A percentile compares a stretch with the other conserved stretches of the same genome.
Evolutionary conservation across 1,140 invertebrate species (phyloP).

Genomic region (Chymomyza costata): DNA sequence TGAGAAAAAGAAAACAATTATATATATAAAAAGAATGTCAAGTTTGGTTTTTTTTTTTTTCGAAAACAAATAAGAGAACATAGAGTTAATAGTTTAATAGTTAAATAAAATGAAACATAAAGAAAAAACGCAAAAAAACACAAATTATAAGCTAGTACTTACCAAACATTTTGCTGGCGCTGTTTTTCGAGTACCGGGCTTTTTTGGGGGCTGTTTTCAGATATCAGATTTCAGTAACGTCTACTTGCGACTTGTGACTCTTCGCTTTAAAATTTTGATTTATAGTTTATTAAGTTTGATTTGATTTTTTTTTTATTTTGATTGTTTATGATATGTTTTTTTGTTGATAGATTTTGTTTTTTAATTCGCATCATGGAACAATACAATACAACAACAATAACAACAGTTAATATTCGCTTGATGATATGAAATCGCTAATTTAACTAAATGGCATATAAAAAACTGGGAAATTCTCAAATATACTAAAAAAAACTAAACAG

Average conservation of each 20-base stretch:
- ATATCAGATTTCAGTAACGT: constrained; percentile 49
- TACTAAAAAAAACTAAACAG: constrained; percentile 8
- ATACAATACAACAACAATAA: constrained; percentile 75
- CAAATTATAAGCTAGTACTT: constrained; percentile 42
- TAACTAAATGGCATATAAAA: constrained; percentile 36
- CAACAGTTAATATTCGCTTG: constrained; percentile 72
- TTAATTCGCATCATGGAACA: constrained; percentile 61
- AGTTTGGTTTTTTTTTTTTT: neutral
- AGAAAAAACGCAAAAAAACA: constrained; percentile 38
- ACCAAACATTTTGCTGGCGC: constrained; percentile 41
- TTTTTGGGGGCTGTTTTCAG: constrained; percentile 33
- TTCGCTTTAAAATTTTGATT: constrained; percentile 72
- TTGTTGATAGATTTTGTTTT: constrained; percentile 24
- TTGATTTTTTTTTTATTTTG: constrained; percentile 24
- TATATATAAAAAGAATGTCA: constrained; percentile 8
- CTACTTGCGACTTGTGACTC: constrained; percentile 64
- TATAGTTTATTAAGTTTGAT: constrained; percentile 40
- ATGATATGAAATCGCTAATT: constrained; percentile 48
- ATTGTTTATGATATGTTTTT: constrained; percentile 13
- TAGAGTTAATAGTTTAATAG: constrained; percentile 18
- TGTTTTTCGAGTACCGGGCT: constrained; percentile 68
- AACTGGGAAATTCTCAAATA: constrained; percentile 31
- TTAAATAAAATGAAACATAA: constrained; percentile 37
- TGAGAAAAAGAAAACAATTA: constrained; percentile 27
- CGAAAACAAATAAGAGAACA: constrained; percentile 42